Conservation (phyloP, 1,140 invertebrate genomes). For the Formica selysi region DNA sequence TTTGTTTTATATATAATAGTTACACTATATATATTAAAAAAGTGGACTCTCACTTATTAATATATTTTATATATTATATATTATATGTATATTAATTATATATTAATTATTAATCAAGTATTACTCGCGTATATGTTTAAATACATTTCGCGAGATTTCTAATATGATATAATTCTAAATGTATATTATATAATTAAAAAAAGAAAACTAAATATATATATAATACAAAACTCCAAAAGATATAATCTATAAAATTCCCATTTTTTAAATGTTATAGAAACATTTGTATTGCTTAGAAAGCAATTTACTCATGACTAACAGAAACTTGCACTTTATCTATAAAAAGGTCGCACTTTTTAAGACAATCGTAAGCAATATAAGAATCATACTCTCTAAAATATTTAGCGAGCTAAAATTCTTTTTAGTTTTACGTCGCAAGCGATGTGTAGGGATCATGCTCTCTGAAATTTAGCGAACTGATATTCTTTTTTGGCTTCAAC, state of each 20-base stretch:
- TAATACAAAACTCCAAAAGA: neutral
- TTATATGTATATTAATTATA: neutral
- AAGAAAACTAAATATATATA: neutral
- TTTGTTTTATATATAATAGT: neutral
- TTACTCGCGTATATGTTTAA: too few species aligned
- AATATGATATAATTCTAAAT: too few species aligned
- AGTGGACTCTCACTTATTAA: neutral
- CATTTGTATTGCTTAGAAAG: too few species aligned
- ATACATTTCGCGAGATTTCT: too few species aligned
- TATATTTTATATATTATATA: neutral
- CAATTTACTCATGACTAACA: too few species aligned
- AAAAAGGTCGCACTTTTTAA: neutral
- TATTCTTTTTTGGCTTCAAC: constrained; percentile 43
- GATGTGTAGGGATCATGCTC: constrained; percentile 38
- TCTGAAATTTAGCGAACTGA: constrained; percentile 57
- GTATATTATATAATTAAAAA: neutral
- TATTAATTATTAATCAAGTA: neutral
- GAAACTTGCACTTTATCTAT: neutral
- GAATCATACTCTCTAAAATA: constrained; percentile 18
- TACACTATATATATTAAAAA: neutral
- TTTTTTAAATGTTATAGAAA: too few species aligned
- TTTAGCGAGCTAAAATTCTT: constrained; percentile 24
- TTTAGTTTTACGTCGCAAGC: constrained; percentile 1
- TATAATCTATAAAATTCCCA: neutral
- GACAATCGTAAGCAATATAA: constrained; percentile 1